Evolutionary conservation across 2,113 vertebrate genomes (phyloP), one percentile per base, ranked within the genome.

Genomic region (Sinocyclocheilus maitianheensis): DNA sequence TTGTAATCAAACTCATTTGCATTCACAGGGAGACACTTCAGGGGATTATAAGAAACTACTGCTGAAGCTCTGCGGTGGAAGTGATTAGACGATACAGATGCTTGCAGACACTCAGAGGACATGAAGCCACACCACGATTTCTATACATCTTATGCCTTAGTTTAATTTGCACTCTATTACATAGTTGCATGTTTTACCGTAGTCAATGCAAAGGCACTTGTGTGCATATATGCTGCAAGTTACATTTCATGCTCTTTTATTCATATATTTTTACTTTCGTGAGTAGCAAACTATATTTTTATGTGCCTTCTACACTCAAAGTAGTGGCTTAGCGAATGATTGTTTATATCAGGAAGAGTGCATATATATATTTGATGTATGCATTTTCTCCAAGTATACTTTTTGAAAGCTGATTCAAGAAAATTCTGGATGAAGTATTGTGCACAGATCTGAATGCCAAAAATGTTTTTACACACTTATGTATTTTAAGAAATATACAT

Each of bases 1-100:
- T 14, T 78, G 53, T 60, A 37, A 60, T 78, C 20, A 37, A 78
- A 71, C 16, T 20, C 4, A 48, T 84, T 3, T 89, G 81, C 43
- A 14, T 85, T 93, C 79, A 88, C 91, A 99, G 98, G 96, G 96
- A 85, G 98, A 99, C 90, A 99, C 97, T 85, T 99, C 98, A 16
- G 98, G 98, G 83, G 98, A 99, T 93, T 99, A 99, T 92, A 95
- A 95, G 94, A 99, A 99, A 91, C 95, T 97, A 78, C 94, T 99
- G 5, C 92, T 99, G 89, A 98, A 98, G 94, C 93, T 99, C 81
- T 99, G 98, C n/a, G 98, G 97, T 22, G 97, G 98, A 87, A 99
- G 95, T 5, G 98, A 99, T 93, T 99, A 92, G 78, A 74, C 43
- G 58, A 81, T 71, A 43, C 51, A 67, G 60, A 20, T 76, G 26